phyloP scores from a whole-genome alignment of 2,888 invertebrate species.

The Holacanthella duospinosa region DNA sequence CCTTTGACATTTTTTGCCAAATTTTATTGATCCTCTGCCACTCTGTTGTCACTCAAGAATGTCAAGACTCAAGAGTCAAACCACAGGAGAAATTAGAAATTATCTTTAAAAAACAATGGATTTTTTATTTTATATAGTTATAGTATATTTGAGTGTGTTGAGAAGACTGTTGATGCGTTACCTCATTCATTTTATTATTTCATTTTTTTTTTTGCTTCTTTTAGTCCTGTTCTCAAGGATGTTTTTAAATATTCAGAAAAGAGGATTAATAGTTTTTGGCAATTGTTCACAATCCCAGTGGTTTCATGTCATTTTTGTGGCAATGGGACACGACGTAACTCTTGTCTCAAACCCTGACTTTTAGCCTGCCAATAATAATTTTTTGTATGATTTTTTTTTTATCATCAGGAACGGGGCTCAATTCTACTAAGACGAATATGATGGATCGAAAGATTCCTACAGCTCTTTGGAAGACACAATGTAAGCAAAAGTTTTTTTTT shows the following conservation, averaged over 20 bases:
- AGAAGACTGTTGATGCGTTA: slow-evolving; percentile 1
- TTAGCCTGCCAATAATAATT: not conserved
- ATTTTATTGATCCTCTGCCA: not conserved
- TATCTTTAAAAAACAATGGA: not conserved
- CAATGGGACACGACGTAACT: not conserved
- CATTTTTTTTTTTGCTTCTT: too few relatives aligned
- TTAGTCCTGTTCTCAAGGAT: slow-evolving; percentile 3
- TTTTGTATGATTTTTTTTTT: too few relatives aligned
- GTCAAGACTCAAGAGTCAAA: not conserved
- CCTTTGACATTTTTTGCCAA: not conserved
- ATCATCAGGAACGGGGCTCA: slow-evolving; percentile 20
- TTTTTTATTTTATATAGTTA: not conserved
- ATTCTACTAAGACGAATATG: slow-evolving; percentile 17
- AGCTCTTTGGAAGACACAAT: slow-evolving; percentile 33
- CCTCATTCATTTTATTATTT: not conserved
- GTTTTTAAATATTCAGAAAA: not conserved
- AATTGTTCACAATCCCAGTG: not conserved
- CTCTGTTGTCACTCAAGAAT: not conserved
- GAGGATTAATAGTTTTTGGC: slow-evolving; percentile 2
- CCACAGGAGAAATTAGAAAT: too few relatives aligned
- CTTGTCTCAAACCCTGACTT: not conserved
- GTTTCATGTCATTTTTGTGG: not conserved
- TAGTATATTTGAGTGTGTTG: not conserved
- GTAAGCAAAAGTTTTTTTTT: too few relatives aligned
- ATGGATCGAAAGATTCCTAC: slow-evolving; percentile 35